Conservation (phyloP, 2,113 vertebrate species). For the Seriola rivoliana region DNA sequence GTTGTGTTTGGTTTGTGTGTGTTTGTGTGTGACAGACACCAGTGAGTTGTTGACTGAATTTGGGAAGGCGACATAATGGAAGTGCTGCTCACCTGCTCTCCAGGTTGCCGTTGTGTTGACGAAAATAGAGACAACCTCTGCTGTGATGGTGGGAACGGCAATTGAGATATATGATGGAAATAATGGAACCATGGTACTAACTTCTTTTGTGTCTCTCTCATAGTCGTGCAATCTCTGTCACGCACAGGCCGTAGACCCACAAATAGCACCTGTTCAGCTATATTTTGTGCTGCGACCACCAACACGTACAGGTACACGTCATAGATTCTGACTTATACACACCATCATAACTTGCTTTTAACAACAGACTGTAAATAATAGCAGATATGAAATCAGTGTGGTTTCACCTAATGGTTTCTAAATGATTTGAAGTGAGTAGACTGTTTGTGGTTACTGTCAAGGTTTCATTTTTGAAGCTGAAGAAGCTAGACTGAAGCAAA, state of each 20-base stretch:
- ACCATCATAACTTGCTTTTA: background rate
- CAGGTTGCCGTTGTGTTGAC: conserved; percentile 29
- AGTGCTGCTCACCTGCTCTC: conserved; percentile 19
- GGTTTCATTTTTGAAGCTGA: background rate
- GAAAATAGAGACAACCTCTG: conserved; percentile 28
- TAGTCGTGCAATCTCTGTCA: background rate
- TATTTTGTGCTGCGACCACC: background rate
- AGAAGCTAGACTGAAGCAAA: background rate
- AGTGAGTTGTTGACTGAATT: conserved; percentile 18
- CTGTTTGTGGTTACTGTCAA: background rate
- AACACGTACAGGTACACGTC: background rate
- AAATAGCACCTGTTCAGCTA: background rate
- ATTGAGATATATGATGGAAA: conserved; percentile 40
- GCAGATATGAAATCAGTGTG: background rate
- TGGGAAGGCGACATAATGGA: conserved; percentile 33
- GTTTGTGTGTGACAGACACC: conserved; percentile 1
- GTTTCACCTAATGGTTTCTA: background rate
- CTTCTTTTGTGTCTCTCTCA: conserved; percentile 4
- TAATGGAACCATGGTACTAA: conserved; percentile 5
- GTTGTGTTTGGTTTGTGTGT: conserved; percentile 14
- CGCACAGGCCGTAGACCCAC: background rate
- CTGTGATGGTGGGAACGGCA: conserved; percentile 23
- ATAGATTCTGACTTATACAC: background rate
- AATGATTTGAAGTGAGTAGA: background rate
- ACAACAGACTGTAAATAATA: background rate